Evolutionary conservation across 1,140 invertebrate genomes (phyloP), one percentile per base, ranked within the genome.

Genomic region (Hesperophylax magnus): DNA sequence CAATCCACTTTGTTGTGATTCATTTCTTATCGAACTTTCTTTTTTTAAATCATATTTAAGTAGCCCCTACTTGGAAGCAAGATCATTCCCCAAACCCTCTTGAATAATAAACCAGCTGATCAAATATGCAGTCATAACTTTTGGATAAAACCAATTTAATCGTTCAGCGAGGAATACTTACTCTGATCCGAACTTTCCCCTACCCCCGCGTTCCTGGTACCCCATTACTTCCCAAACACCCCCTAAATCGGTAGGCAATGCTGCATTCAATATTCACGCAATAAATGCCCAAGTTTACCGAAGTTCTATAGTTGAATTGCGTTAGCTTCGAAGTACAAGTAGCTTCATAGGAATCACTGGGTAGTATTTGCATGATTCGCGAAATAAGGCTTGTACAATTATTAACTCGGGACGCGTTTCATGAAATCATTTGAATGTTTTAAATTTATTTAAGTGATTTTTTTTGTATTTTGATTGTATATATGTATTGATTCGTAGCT

Each of bases 221-320:
- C n/a, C 58, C 20, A 61, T 22, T 6, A 11, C 18, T 61, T 14
- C 39, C 11, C 39, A 14, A 47, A 47, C 9, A 47, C n/a, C n/a
- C 6, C n/a, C n/a, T 22, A 61, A 0, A 61, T 20, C n/a, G 18
- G 24, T 20, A 24, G 14, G 18, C 58, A 20, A 22, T 15, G 18
- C 58, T 61, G 58, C 58, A 61, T 61, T 61, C 58, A 61, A 61
- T 61, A 61, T 61, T 61, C 20, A 61, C n/a, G 9, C 24, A 61
- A 47, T 47, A 47, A 61, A 22, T 61, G 58, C 18, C 20, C 7
- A 61, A 61, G 58, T 61, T 61, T 61, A 20, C 58, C 24, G 3
- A 61, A 61, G 56, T 60, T 60, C n/a, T 20, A 20, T n/a, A 20
- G 24, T 20, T 17, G 58, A 61, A 61, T 61, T 61, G 18, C 8